phyloP scores from a whole-genome alignment of 2,888 invertebrate genomes.

The Podabrus alpinus region DNA sequence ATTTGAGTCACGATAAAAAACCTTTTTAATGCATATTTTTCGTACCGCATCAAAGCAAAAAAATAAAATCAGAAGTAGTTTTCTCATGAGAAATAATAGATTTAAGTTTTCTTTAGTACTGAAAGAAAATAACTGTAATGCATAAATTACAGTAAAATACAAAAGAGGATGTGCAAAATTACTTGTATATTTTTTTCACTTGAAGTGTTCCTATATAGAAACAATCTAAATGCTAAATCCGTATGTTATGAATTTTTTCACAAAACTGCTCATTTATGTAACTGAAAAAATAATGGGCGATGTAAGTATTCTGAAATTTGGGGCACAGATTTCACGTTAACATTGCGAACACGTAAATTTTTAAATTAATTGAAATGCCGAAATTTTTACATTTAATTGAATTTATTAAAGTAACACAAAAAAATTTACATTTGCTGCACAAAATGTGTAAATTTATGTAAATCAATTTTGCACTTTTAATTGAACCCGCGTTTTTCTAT shows the following conservation, averaged over 20 bases:
- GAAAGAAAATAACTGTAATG: not conserved
- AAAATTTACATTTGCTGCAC: not conserved
- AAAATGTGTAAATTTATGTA: not conserved
- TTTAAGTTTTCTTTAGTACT: not conserved
- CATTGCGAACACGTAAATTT: not conserved
- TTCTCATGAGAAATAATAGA: not conserved
- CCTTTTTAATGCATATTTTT: no score
- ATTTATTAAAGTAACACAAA: not conserved
- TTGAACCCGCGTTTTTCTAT: not conserved
- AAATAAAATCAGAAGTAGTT: not conserved
- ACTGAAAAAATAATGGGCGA: not conserved
- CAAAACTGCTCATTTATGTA: not conserved
- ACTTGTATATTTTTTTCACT: not conserved
- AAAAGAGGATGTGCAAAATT: not conserved
- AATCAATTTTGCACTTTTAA: not conserved
- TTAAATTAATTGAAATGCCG: not conserved
- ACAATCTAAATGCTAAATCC: constrained; percentile 9
- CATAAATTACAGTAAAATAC: not conserved
- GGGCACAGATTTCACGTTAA: not conserved
- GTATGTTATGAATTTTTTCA: not conserved
- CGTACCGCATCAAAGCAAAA: not conserved
- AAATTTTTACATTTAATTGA: not conserved
- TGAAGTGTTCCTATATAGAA: not conserved
- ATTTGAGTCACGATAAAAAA: no score
- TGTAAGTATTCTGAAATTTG: not conserved